Conservation (phyloP, 1,140 invertebrate species). For the Aphelinus atriplicis region DNA sequence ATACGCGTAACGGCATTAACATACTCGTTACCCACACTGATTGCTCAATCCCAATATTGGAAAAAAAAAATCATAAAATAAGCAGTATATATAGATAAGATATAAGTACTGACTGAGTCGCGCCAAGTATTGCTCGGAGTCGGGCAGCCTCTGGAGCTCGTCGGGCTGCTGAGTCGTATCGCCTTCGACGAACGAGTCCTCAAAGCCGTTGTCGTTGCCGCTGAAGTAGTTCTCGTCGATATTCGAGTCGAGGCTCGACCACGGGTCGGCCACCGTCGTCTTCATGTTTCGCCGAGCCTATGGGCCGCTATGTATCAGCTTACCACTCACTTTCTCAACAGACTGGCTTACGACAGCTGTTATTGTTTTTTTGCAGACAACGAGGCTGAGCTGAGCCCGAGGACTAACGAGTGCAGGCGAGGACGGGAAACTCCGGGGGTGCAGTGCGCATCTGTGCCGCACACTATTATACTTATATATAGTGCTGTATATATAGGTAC, state of each 20-base stretch:
- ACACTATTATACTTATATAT: no score
- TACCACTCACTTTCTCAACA: no score
- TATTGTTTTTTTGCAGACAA: background rate
- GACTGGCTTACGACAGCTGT: no score
- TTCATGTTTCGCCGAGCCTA: constrained; percentile 49
- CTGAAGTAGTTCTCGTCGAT: constrained; percentile 15
- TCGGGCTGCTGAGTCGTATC: background rate
- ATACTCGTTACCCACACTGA: no score
- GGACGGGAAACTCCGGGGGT: no score
- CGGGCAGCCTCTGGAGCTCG: constrained; percentile 47
- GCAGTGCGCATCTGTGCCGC: no score
- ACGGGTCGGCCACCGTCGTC: constrained; percentile 51
- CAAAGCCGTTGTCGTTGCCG: constrained; percentile 46
- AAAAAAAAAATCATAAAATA: no score
- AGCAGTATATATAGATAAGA: no score
- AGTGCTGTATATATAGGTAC: no score
- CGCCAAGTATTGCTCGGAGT: constrained; percentile 58
- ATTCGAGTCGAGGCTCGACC: constrained; percentile 37
- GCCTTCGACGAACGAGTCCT: constrained; percentile 53
- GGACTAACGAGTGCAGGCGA: background rate
- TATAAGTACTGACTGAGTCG: constrained; percentile 52
- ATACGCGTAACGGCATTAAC: no score
- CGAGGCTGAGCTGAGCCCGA: background rate
- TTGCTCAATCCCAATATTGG: no score
- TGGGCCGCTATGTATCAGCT: no score